Evolutionary conservation across 2,888 invertebrate genomes (phyloP).

Genomic region (Smittia sp.): DNA sequence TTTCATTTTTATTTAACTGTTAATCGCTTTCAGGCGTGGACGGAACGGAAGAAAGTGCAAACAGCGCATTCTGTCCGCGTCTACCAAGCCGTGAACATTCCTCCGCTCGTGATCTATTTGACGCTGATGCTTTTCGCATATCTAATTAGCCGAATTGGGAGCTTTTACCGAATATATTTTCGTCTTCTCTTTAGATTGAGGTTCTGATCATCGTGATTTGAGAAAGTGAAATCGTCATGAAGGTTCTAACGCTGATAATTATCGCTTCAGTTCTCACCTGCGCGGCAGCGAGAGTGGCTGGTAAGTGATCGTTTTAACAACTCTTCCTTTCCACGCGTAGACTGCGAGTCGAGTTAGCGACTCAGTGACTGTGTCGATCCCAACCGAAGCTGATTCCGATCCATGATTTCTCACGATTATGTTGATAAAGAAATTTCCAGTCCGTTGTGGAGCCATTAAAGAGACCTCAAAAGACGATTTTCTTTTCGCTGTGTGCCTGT

Average conservation of each 20-base stretch:
- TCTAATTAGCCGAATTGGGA: neutral
- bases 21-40: conserved; percentile 10
- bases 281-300: conserved; percentile 28
- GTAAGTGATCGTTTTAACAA: conserved; percentile 25
- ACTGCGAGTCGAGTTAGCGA: neutral
- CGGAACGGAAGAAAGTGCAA: conserved; percentile 40
- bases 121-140: neutral
- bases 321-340: neutral
- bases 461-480: neutral
- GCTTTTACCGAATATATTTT: neutral
- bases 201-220: neutral
- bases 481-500: conserved; percentile 6
- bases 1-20: conserved; percentile 40
- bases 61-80: neutral
- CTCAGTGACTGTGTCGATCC: too few relatives aligned
- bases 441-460: neutral
- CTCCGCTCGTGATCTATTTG: too few relatives aligned
- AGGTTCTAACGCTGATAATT: conserved; percentile 35
- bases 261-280: conserved; percentile 33
- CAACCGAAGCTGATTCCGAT: too few relatives aligned
- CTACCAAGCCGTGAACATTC: neutral
- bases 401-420: conserved; percentile 14
- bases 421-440: neutral
- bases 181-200: neutral
- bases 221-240: conserved; percentile 32